A percentile compares a stretch with the other conserved stretches of the same genome.
Conservation (phyloP, 2,797 vertebrate species). For the Spinus olivaceus region DNA sequence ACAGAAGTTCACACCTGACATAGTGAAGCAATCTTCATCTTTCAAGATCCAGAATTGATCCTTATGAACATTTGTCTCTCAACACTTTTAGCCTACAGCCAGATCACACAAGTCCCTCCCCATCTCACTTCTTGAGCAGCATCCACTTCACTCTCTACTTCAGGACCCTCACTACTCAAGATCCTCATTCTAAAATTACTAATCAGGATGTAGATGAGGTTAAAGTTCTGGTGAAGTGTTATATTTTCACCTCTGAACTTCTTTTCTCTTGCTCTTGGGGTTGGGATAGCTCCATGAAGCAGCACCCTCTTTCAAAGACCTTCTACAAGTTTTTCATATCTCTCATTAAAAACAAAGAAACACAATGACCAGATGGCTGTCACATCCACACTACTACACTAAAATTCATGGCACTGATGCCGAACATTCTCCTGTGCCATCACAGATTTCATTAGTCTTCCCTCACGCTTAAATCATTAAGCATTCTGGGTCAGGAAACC, state of each 20-base stretch:
- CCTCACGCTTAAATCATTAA: not conserved
- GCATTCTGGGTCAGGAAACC: not conserved
- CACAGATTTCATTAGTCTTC: not conserved
- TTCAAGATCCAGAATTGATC: not conserved
- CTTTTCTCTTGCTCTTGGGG: not conserved
- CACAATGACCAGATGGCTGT: not conserved
- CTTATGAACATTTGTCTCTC: not conserved
- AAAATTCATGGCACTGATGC: not conserved
- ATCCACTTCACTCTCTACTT: not conserved
- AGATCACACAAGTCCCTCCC: not conserved
- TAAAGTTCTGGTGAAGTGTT: not conserved
- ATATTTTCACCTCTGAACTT: not conserved
- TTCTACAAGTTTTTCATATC: not conserved
- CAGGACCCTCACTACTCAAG: not conserved
- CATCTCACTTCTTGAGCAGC: not conserved
- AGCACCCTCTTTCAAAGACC: not conserved
- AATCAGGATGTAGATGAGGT: not conserved
- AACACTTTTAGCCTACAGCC: not conserved
- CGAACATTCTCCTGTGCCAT: not conserved
- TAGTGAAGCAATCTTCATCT: not conserved
- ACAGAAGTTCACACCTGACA: not conserved
- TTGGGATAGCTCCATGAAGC: not conserved
- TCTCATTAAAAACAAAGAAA: not conserved
- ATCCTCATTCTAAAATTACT: not conserved
- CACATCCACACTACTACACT: not conserved